A percentile compares a stretch with the other conserved stretches of the same genome.
phyloP scores from a whole-genome alignment of 2,113 vertebrate genomes.

The Chiloscyllium plagiosum region DNA sequence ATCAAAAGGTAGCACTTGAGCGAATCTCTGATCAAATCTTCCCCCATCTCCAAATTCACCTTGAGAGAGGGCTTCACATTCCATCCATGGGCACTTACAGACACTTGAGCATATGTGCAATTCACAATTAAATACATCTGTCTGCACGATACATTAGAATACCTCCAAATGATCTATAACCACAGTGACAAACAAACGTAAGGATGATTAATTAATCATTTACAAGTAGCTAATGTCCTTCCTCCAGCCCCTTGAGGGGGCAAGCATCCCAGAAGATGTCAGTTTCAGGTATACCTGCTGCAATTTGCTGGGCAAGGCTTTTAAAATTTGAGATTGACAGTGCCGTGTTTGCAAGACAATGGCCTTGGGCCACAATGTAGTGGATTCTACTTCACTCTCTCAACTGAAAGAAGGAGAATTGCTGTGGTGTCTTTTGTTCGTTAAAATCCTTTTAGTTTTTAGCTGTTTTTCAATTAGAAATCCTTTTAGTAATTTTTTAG shows the following conservation, averaged over 20 bases:
- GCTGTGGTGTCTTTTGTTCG: too few species aligned
- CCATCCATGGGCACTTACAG: too few species aligned
- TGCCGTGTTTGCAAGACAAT: not conserved
- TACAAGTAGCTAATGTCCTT: not conserved
- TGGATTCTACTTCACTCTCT: not conserved
- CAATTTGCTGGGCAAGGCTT: not conserved
- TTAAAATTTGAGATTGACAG: not conserved
- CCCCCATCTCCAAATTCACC: too few species aligned
- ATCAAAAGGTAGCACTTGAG: too few species aligned
- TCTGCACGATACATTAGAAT: slow-evolving; percentile 36
- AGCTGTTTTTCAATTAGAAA: too few species aligned
- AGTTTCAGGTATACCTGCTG: not conserved
- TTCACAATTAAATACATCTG: slow-evolving; percentile 44
- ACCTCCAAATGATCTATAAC: not conserved
- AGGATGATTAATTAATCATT: not conserved
- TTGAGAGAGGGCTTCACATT: too few species aligned
- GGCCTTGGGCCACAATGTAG: not conserved
- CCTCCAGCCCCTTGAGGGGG: not conserved
- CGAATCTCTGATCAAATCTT: too few species aligned
- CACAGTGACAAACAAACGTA: slow-evolving; percentile 40
- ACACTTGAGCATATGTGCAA: slow-evolving; percentile 21
- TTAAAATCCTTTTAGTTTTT: too few species aligned
- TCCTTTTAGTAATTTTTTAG: not conserved
- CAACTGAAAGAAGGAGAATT: not conserved
- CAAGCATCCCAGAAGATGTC: not conserved